These are phyloP conservation scores for Apteryx owenii DNA, from an alignment of 2,113 vertebrate species.

Conservation along the genomic window DNA sequence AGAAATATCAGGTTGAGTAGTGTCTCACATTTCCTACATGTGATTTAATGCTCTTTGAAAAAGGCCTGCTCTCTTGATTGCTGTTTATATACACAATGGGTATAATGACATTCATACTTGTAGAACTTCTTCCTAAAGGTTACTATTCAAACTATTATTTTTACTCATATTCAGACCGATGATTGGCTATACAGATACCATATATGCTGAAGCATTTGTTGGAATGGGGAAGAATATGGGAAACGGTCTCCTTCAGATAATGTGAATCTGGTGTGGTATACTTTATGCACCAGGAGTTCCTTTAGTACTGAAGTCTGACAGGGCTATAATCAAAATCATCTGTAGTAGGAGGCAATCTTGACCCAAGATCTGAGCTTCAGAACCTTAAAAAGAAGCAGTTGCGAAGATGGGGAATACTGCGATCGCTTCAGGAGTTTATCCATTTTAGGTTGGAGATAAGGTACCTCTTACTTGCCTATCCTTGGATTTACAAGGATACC, in stretches of 20 bases:
- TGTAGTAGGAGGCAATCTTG: not conserved
- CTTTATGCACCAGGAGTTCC: not conserved
- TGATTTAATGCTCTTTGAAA: rapidly evolving
- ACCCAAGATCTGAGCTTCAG: not conserved
- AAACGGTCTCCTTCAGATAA: rapidly evolving
- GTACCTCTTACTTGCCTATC: too few relatives aligned
- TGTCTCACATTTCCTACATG: not conserved
- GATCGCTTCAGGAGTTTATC: not conserved
- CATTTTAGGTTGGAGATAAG: rapidly evolving
- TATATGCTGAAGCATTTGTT: not conserved
- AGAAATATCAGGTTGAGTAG: not conserved
- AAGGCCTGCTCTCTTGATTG: not conserved
- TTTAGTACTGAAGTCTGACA: rapidly evolving
- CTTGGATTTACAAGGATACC: rapidly evolving
- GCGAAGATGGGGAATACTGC: not conserved
- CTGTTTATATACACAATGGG: rapidly evolving
- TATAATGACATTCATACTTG: rapidly evolving
- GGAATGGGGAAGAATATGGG: not conserved
- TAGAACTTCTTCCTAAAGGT: not conserved
- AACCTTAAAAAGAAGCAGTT: rapidly evolving
- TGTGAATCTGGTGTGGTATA: rapidly evolving
- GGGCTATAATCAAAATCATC: not conserved
- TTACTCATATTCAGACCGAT: not conserved
- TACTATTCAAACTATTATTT: not conserved
- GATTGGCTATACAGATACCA: not conserved